Evolutionary conservation across 1,140 invertebrate genomes (phyloP).

Genomic region (Zaprionus tsacasi): DNA sequence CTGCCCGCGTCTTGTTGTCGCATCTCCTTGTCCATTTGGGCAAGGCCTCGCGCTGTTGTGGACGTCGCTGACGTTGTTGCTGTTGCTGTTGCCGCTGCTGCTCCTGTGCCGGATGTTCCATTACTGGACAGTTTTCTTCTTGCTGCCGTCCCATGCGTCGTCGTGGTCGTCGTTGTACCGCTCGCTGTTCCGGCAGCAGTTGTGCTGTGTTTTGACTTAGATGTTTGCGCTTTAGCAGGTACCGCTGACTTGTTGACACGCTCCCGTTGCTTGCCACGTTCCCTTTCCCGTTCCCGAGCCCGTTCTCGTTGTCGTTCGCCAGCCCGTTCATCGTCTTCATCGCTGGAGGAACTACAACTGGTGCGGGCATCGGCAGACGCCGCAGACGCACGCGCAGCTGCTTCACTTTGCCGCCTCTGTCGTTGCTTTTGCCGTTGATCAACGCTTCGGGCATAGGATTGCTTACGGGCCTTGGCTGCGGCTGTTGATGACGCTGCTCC

Average conservation of each 20-base stretch:
- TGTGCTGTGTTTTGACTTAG: constrained; percentile 73
- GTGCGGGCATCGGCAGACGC: constrained; percentile 71
- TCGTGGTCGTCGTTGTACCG: constrained; percentile 20
- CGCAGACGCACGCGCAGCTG: constrained; percentile 58
- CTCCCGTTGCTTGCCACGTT: constrained; percentile 21
- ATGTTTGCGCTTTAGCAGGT: constrained; percentile 71
- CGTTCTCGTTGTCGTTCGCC: constrained; percentile 9
- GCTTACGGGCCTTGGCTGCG: constrained; percentile 52
- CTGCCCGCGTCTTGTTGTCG: constrained; percentile 85
- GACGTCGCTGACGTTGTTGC: constrained; percentile 82
- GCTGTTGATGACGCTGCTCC: constrained; percentile 8
- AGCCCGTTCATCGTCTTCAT: constrained; percentile 39
- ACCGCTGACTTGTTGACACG: constrained; percentile 59
- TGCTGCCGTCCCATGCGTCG: constrained; percentile 23
- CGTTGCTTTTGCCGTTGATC: constrained; percentile 82
- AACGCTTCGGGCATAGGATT: constrained; percentile 67
- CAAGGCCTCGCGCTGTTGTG: constrained; percentile 65
- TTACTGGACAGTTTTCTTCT: constrained; percentile 51
- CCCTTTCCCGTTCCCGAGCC: constrained; percentile 18
- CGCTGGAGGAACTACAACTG: constrained; percentile 84
- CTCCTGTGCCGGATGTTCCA: constrained; percentile 17
- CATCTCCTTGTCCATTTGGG: constrained; percentile 88
- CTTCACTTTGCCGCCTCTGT: constrained; percentile 80
- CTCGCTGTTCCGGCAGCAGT: constrained; percentile 2
- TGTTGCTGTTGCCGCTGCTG: constrained; percentile 19